Conservation (phyloP, 2,113 vertebrate genomes). For the Vireo altiloquus region DNA sequence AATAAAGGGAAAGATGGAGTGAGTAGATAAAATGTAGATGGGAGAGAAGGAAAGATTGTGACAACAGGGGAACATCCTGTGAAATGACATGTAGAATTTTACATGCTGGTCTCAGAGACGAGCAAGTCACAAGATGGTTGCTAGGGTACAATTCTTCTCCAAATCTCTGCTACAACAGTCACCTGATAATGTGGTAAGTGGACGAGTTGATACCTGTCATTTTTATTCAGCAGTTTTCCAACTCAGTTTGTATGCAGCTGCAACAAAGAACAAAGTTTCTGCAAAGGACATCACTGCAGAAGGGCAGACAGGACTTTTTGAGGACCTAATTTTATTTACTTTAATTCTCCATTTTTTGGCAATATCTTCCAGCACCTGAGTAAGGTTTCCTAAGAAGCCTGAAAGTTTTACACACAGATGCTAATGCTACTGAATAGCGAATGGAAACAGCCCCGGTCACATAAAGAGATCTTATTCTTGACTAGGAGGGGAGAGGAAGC, state of each 20-base stretch:
- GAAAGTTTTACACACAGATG: not conserved
- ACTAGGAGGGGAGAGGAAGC: not conserved
- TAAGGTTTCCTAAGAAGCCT: not conserved
- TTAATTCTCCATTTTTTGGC: not conserved
- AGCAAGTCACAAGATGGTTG: accelerated
- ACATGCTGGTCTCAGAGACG: accelerated
- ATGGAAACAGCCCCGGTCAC: not conserved
- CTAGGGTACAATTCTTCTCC: not conserved
- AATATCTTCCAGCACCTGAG: not conserved
- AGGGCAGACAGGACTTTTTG: not conserved
- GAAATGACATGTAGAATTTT: not conserved
- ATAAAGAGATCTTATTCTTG: not conserved
- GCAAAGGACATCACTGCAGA: not conserved
- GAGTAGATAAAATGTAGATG: not conserved
- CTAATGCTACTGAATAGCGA: not conserved
- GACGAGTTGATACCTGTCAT: not conserved
- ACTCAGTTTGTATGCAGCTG: not conserved
- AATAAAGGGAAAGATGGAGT: not conserved
- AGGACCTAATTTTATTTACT: not conserved
- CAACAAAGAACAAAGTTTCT: not conserved
- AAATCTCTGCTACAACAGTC: accelerated
- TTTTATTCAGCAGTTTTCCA: not conserved
- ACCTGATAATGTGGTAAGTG: accelerated
- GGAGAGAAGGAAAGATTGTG: not conserved
- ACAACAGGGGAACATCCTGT: not conserved